Evolutionary conservation across 2,888 invertebrate species (phyloP).

Genomic region (Pammene aurita): DNA sequence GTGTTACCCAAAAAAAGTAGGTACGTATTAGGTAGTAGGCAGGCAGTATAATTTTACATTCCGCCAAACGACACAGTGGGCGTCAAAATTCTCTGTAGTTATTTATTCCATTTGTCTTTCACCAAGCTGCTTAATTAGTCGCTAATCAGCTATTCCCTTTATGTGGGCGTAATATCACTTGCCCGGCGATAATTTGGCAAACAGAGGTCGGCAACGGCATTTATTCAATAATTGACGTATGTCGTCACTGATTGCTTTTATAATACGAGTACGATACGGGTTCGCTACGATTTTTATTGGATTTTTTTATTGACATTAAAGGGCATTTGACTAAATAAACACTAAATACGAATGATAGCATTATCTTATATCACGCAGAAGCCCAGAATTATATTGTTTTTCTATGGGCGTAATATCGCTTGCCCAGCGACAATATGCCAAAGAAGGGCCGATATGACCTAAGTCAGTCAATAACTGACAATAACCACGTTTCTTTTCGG

Average conservation of each 20-base stretch:
- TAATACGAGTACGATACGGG: background rate
- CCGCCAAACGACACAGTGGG: background rate
- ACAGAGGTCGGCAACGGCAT: conserved; percentile 35
- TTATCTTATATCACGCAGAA: too few relatives aligned
- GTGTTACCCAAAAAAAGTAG: too few relatives aligned
- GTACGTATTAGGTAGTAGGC: background rate
- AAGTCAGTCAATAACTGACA: too few relatives aligned
- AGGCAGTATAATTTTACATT: background rate
- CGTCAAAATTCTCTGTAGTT: background rate
- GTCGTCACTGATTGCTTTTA: background rate
- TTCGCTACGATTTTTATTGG: background rate
- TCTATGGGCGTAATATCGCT: too few relatives aligned
- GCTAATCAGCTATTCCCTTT: conserved; percentile 37
- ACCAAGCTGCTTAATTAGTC: background rate
- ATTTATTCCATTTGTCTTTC: background rate
- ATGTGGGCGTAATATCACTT: conserved; percentile 28
- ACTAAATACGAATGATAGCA: too few relatives aligned
- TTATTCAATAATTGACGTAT: conserved; percentile 41
- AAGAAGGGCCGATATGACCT: too few relatives aligned
- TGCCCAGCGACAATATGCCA: too few relatives aligned
- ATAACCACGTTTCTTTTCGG: too few relatives aligned
- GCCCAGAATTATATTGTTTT: too few relatives aligned
- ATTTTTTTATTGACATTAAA: too few relatives aligned
- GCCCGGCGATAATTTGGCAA: conserved; percentile 33
- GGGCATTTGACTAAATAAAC: too few relatives aligned